These are phyloP conservation scores for Pristionchus mayeri DNA, from an alignment of 2,888 invertebrate genomes.

Conservation along the genomic window DNA sequence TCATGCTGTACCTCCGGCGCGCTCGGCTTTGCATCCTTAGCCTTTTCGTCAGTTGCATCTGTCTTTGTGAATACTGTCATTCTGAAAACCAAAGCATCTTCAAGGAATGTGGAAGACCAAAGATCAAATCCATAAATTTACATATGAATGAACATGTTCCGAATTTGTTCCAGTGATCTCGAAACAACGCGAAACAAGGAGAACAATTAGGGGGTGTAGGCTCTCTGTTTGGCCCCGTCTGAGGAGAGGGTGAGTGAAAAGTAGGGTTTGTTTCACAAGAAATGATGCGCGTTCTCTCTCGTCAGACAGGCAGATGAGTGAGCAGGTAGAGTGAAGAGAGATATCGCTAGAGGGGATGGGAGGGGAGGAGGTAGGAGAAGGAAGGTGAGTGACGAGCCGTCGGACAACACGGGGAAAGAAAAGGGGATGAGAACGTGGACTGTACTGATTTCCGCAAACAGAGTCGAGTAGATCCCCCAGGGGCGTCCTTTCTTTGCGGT, in stretches of 20 bases:
- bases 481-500: background rate
- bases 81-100: no score
- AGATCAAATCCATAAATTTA: no score
- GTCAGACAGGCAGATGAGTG: no score
- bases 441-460: background rate
- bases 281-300: no score
- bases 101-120: no score
- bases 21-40: background rate
- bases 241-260: background rate
- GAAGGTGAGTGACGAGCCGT: background rate
- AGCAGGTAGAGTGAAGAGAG: no score
- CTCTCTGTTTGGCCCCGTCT: background rate
- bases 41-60: conserved; percentile 59
- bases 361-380: no score
- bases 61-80: conserved; percentile 69
- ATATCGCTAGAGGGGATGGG: no score
- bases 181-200: no score
- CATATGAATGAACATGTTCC: no score
- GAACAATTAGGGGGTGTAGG: conserved; percentile 17
- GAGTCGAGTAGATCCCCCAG: background rate
- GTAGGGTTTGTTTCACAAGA: no score
- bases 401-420: background rate
- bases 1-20: conserved; percentile 48
- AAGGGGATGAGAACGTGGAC: background rate
- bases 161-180: no score